phyloP scores from a whole-genome alignment of 2,888 invertebrate genomes.

The Electrophaes corylata region DNA sequence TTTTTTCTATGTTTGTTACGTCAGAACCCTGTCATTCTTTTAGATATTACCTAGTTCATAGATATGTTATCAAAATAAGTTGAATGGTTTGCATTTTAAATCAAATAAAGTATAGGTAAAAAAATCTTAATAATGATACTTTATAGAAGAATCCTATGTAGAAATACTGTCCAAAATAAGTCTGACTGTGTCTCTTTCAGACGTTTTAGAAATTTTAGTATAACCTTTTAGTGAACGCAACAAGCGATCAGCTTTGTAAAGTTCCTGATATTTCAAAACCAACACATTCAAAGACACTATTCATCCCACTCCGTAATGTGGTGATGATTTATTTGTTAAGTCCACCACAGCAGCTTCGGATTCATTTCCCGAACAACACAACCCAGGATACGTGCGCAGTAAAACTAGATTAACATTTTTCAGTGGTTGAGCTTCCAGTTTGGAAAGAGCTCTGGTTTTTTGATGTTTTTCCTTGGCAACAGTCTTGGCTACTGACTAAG shows the following conservation, averaged over 20 bases:
- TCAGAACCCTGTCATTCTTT: no score
- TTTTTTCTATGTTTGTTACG: no score
- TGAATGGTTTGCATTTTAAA: no score
- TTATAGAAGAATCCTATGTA: no score
- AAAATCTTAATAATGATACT: no score
- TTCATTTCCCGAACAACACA: constrained; percentile 51
- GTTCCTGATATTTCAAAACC: constrained; percentile 13
- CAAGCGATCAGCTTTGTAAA: background rate
- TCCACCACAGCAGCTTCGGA: constrained; percentile 41
- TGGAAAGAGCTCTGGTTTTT: constrained; percentile 44
- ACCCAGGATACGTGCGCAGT: constrained; percentile 69
- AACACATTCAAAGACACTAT: constrained; percentile 21
- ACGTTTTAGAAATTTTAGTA: no score
- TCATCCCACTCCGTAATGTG: constrained; percentile 37
- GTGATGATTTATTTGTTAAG: constrained; percentile 56
- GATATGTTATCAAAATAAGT: no score
- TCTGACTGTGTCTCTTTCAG: no score
- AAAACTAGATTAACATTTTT: constrained; percentile 71
- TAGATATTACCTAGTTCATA: no score
- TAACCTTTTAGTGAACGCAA: no score
- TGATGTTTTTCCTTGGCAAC: constrained; percentile 25
- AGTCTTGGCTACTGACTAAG: constrained; percentile 28
- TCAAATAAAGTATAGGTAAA: no score
- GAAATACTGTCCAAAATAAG: no score
- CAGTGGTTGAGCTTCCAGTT: constrained; percentile 60